Evolutionary conservation across 2,888 invertebrate species (phyloP).

Genomic region (Cephus spinipes): DNA sequence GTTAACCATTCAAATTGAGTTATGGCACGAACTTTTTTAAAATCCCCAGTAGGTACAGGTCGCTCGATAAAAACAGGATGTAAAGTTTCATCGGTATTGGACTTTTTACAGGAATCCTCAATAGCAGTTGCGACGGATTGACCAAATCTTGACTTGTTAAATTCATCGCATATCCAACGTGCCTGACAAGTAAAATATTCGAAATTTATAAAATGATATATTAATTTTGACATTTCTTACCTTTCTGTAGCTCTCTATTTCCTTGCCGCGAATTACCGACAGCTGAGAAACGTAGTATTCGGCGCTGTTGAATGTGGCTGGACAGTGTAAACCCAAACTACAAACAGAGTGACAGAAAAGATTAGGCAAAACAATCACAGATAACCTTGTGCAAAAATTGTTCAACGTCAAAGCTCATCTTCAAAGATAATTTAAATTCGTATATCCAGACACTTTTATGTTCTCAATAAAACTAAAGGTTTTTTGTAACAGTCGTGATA

Average conservation of each 20-base stretch:
- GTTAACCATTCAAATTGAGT: slow-evolving; percentile 78
- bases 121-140: slow-evolving; percentile 39
- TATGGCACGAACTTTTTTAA: slow-evolving; percentile 71
- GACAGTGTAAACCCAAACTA: slow-evolving; percentile 77
- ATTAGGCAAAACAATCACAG: no score
- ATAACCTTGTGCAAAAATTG: no score
- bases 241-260: slow-evolving; percentile 65
- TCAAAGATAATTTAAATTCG: no score
- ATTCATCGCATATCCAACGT: slow-evolving; percentile 71
- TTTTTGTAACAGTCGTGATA: no score
- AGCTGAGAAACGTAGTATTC: slow-evolving; percentile 83
- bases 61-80: slow-evolving; percentile 62
- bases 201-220: not conserved
- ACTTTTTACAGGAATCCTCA: slow-evolving; percentile 33
- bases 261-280: slow-evolving; percentile 70
- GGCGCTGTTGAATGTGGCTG: slow-evolving; percentile 84
- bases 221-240: slow-evolving; percentile 26
- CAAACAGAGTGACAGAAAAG: slow-evolving; percentile 12
- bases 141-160: slow-evolving; percentile 67
- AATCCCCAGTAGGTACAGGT: slow-evolving; percentile 37
- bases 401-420: no score
- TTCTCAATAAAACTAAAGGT: no score
- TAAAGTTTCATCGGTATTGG: slow-evolving; percentile 19
- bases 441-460: no score
- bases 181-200: slow-evolving; percentile 62